A percentile compares a stretch with the other conserved stretches of the same genome.
Evolutionary conservation across 2,113 vertebrate genomes (phyloP).

Genomic region (Lota lota): DNA sequence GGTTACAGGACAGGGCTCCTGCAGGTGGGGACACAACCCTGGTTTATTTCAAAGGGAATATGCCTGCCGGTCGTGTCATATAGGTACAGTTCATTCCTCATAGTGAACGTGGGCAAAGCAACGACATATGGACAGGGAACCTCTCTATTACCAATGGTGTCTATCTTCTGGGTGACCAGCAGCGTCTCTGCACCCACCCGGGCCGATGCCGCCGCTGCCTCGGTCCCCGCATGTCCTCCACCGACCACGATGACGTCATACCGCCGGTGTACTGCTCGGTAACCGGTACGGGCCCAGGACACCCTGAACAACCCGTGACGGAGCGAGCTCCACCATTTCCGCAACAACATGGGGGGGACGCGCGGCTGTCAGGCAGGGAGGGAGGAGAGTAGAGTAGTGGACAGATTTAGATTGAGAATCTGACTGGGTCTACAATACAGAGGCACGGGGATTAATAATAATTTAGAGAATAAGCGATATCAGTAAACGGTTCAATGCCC

Average conservation of each 20-base stretch:
- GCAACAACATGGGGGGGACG: slow-evolving; percentile 55
- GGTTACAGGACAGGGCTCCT: slow-evolving; percentile 96
- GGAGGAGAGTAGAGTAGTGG: no score
- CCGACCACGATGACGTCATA: slow-evolving; percentile 91
- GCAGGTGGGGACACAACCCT: background rate
- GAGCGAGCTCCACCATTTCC: slow-evolving; percentile 38
- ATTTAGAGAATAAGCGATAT: no score
- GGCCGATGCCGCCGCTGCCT: slow-evolving; percentile 85
- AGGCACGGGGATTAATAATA: no score
- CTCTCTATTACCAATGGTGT: slow-evolving; percentile 79
- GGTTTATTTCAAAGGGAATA: background rate
- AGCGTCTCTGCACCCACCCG: slow-evolving; percentile 83
- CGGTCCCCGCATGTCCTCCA: slow-evolving; percentile 89
- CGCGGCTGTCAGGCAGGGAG: no score
- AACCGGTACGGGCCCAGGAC: slow-evolving; percentile 33
- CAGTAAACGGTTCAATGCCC: no score
- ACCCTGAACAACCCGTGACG: slow-evolving; percentile 16
- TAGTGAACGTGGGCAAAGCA: no score
- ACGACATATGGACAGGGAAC: no score
- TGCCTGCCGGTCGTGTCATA: background rate
- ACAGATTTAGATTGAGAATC: no score
- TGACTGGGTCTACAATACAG: no score
- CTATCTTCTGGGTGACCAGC: slow-evolving; percentile 84
- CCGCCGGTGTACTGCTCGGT: slow-evolving; percentile 28
- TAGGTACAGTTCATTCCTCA: background rate